phyloP scores from a whole-genome alignment of 2,888 invertebrate genomes.

The Dryobota labecula region DNA sequence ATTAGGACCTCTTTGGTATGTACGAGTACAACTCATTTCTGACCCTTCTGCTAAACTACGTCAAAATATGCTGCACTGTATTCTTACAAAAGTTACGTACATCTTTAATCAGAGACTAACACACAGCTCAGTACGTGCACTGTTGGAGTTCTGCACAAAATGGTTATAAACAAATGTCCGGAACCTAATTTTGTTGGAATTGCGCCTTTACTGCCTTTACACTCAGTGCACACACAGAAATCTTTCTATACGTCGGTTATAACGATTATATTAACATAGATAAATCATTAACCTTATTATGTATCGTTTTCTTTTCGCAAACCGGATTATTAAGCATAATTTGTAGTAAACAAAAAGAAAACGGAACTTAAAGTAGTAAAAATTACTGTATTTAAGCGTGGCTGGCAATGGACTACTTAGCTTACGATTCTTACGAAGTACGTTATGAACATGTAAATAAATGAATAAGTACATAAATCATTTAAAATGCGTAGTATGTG shows the following conservation, averaged over 20 bases:
- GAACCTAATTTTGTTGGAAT: too few species aligned
- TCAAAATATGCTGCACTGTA: too few species aligned
- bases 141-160: too few species aligned
- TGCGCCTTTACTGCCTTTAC: not conserved
- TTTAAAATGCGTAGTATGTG: conserved; percentile 31
- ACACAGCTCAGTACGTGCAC: too few species aligned
- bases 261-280: conserved; percentile 34
- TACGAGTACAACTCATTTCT: too few species aligned
- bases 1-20: too few species aligned
- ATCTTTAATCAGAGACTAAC: too few species aligned
- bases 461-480: conserved; percentile 48
- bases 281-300: conserved; percentile 27
- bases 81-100: too few species aligned
- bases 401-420: conserved; percentile 6
- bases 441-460: conserved; percentile 1
- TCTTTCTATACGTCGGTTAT: not conserved
- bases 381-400: conserved; percentile 6
- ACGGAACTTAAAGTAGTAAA: not conserved
- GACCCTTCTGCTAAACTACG: too few species aligned
- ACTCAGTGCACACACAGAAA: conserved; percentile 1
- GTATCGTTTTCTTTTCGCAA: conserved; percentile 24
- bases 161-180: too few species aligned
- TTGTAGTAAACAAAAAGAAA: conserved; percentile 4
- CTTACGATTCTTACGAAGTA: conserved; percentile 31
- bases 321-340: conserved; percentile 9